These are phyloP conservation scores for Cichladusa arquata DNA, from an alignment of 2,113 vertebrate species.

Conservation along the genomic window DNA sequence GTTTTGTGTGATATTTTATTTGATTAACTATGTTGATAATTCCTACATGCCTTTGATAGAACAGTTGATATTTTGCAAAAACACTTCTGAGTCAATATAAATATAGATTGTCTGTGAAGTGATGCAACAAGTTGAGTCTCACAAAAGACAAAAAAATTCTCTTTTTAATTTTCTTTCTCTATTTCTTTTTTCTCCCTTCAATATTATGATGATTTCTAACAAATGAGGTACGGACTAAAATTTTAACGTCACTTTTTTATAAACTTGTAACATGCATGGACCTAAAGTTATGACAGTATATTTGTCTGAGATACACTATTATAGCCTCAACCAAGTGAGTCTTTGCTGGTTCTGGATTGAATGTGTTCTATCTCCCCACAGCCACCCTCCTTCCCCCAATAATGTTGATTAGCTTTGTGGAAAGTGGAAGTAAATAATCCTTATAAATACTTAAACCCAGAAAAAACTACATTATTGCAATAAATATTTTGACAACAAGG, in stretches of 20 bases:
- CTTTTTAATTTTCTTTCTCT: background rate
- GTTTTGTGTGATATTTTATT: background rate
- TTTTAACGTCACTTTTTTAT: background rate
- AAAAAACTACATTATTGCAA: background rate
- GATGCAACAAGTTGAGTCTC: background rate
- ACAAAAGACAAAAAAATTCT: background rate
- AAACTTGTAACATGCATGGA: background rate
- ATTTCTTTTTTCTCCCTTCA: background rate
- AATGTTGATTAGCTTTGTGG: background rate
- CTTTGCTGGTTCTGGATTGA: background rate
- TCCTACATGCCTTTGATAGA: background rate
- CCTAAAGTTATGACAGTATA: background rate
- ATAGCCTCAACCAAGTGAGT: background rate
- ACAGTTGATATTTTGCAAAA: background rate
- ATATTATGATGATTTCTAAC: background rate
- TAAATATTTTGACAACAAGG: background rate
- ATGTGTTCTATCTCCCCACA: background rate
- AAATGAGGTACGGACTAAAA: background rate
- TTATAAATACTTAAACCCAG: background rate
- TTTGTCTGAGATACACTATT: background rate
- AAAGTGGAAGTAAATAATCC: background rate
- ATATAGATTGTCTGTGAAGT: background rate
- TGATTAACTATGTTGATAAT: background rate
- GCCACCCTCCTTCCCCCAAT: fast-evolving
- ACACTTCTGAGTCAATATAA: background rate